Evolutionary conservation across 2,113 vertebrate species (phyloP), one percentile per base, ranked within the genome.

Genomic region (Carollia perspicillata): DNA sequence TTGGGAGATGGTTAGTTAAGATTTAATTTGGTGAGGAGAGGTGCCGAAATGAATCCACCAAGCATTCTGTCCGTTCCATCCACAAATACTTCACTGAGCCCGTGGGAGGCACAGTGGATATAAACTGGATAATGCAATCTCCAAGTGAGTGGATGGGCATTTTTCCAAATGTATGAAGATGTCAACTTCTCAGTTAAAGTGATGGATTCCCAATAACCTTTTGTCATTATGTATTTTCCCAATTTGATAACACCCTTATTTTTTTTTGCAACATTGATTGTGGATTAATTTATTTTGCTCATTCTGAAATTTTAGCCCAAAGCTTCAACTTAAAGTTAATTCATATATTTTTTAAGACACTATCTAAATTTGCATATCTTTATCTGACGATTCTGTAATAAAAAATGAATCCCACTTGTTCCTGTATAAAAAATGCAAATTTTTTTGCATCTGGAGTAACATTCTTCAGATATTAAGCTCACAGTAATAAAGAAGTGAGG

Each of bases 251-350:
- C 17, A n/a, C 0, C 14, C 51, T 86, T 55, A 7, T 8, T 5
- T 4, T 8, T 35, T 60, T 93, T 90, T 23, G 44, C 69, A 68
- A 85, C 1, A 8, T 13, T 12, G 58, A 23, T 26, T 47, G 5
- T 63, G 37, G 3, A 37, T 53, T 85, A 40, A 42, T 42, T 22
- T 49, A 12, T 84, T 40, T 74, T 26, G 0, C 9, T 55, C 10
- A 47, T 85, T 94, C 23, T 66, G 0, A 0, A 0, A 12, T 55
- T 93, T 74, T 49, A 81, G 35, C n/a, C 90, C 81, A 84, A 79
- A 11, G 60, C 47, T 80, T 0, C 30, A 77, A 84, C 33, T 81
- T 85, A 88, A 89, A 96, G 68, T 94, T 13, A 85, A 94, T 90
- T 95, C 5, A 35, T 77, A 1, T 68, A 89, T 95, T 75, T 84